Conservation (phyloP, 1,140 invertebrate genomes). For the Atta texana region DNA sequence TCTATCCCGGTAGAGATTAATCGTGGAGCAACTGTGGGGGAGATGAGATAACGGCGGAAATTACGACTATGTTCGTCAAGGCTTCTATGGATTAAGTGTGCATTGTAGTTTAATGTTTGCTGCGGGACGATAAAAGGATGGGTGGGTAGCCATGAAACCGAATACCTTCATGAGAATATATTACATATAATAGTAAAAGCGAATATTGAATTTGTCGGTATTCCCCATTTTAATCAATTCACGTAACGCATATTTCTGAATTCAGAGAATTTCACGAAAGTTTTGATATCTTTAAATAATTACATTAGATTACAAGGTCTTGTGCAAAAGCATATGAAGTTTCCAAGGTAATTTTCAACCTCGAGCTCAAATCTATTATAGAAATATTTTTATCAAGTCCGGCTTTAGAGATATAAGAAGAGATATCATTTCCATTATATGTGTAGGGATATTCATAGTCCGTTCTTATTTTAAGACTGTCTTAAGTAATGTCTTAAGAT, state of each 20-base stretch:
- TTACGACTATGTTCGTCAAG: constrained; percentile 49
- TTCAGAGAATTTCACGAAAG: background rate
- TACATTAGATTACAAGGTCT: no score
- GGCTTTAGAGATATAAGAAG: no score
- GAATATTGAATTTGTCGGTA: background rate
- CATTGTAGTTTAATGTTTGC: constrained; percentile 61
- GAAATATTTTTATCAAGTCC: no score
- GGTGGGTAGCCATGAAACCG: constrained; percentile 19
- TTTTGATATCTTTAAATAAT: background rate
- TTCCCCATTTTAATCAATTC: background rate
- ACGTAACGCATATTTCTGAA: background rate
- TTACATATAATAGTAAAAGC: background rate
- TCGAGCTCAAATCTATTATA: no score
- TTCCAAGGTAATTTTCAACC: no score
- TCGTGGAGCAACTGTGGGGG: background rate
- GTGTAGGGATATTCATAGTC: no score
- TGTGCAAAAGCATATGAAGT: no score
- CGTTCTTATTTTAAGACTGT: no score
- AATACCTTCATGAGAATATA: constrained; percentile 23
- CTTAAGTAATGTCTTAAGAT: no score
- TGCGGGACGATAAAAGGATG: constrained; percentile 44
- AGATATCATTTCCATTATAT: no score
- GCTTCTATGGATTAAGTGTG: constrained; percentile 52
- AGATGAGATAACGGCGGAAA: constrained; percentile 51
- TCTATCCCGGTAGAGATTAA: constrained; percentile 27